phyloP scores from a whole-genome alignment of 2,888 invertebrate genomes.

The Penaeus monodon region DNA sequence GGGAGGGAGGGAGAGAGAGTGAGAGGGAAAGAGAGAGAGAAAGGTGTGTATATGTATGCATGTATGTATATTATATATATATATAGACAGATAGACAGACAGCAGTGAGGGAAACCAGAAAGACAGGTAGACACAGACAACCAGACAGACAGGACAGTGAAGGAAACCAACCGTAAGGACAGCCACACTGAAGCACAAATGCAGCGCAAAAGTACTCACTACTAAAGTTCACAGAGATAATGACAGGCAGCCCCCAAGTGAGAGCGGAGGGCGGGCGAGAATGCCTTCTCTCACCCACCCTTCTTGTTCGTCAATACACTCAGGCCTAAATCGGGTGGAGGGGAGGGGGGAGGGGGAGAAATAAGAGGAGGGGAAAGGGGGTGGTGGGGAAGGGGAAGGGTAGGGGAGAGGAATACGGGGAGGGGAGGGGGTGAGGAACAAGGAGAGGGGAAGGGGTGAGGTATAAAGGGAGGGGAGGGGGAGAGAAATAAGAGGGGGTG shows the following conservation, averaged over 20 bases:
- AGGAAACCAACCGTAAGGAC: background rate
- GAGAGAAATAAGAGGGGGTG: background rate
- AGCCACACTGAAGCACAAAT: slow-evolving; percentile 2
- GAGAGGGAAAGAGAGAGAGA: background rate
- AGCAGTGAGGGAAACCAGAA: background rate
- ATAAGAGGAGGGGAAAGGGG: background rate
- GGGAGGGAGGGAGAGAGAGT: background rate
- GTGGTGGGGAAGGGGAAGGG: background rate
- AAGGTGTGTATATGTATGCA: no score
- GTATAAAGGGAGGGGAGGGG: background rate
- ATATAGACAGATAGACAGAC: background rate
- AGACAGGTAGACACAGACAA: background rate
- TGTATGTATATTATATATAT: no score
- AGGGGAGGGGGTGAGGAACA: background rate
- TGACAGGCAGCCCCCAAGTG: background rate
- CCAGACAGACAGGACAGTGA: background rate
- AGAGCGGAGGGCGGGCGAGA: background rate
- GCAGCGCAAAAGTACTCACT: background rate
- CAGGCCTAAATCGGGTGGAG: background rate
- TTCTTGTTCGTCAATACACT: background rate
- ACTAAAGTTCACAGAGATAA: no score
- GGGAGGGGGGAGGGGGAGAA: background rate
- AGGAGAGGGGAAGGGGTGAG: no score
- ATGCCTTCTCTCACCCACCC: background rate
- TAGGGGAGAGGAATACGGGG: background rate